Evolutionary conservation across 2,797 vertebrate species (phyloP).

Genomic region (Eupleurogrammus muticus): DNA sequence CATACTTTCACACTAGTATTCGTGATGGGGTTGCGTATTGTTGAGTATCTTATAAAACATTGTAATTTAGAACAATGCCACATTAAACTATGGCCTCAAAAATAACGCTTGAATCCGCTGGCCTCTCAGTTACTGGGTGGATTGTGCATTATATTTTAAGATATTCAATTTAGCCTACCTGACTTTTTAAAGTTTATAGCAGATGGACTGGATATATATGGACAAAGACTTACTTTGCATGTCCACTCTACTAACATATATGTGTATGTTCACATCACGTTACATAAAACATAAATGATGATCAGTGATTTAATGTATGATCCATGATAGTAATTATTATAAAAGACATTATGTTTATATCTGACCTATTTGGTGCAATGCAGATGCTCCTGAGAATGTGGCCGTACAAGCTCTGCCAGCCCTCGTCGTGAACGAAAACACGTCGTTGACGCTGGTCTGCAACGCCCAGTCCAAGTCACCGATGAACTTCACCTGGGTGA

Average conservation of each 20-base stretch:
- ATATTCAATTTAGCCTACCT: neutral
- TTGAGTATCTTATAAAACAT: too few species aligned
- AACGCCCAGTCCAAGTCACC: slow-evolving; percentile 27
- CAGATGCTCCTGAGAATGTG: slow-evolving; percentile 75
- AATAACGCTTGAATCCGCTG: neutral
- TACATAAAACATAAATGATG: neutral
- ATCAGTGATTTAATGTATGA: neutral
- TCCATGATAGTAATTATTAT: neutral
- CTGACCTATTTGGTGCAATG: neutral
- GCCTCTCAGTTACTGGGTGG: too few species aligned
- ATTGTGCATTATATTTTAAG: slow-evolving; percentile 2
- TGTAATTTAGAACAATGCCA: too few species aligned
- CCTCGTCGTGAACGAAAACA: slow-evolving; percentile 46
- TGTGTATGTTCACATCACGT: neutral
- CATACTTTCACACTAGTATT: too few species aligned
- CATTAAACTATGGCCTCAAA: neutral
- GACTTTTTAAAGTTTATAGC: neutral
- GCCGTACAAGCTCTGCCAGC: rapidly evolving
- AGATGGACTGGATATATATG: too few species aligned
- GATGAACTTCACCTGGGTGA: slow-evolving; percentile 60
- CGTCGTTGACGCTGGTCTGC: slow-evolving; percentile 57
- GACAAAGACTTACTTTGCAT: neutral
- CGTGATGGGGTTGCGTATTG: too few species aligned
- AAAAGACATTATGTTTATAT: neutral
- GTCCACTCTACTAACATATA: neutral